These are phyloP conservation scores for Corythoichthys intestinalis DNA, from an alignment of 2,113 vertebrate species.

Conservation along the genomic window DNA sequence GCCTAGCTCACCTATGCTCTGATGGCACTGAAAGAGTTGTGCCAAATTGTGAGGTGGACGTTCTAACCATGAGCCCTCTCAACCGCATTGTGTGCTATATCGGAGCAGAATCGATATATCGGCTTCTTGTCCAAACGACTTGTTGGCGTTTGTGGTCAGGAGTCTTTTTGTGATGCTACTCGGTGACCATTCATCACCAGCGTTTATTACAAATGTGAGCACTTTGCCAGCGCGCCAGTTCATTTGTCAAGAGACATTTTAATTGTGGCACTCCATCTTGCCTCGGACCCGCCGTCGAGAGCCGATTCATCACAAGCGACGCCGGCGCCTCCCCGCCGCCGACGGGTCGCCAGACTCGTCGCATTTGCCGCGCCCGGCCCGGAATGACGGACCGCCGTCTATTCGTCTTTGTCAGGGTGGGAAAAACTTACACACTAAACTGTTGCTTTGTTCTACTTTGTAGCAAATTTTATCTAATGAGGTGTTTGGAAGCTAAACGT, in stretches of 20 bases:
- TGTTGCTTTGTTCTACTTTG: not conserved
- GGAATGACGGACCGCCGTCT: not conserved
- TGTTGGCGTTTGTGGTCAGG: not conserved
- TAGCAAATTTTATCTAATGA: not conserved
- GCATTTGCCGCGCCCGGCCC: not conserved
- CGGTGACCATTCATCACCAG: not conserved
- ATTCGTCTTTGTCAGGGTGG: not conserved
- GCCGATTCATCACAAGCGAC: not conserved
- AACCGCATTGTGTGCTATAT: too few relatives aligned
- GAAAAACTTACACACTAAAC: not conserved
- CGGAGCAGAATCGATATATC: not conserved
- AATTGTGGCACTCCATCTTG: conserved; percentile 1
- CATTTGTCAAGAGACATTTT: conserved; percentile 3
- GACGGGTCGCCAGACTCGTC: not conserved
- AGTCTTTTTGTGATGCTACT: not conserved
- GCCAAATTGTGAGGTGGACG: too few relatives aligned
- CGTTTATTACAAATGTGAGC: conserved; percentile 6
- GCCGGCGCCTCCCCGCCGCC: not conserved
- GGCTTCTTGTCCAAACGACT: not conserved
- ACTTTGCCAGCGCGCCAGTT: not conserved
- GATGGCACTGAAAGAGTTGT: too few relatives aligned
- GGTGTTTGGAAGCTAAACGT: not conserved
- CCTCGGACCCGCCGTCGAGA: not conserved
- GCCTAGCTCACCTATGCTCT: too few relatives aligned
- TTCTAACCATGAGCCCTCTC: too few relatives aligned